Percentiles rank a stretch among this genome's conserved stretches.
Conservation (phyloP, 2,113 vertebrate species). For the Silurus meridionalis region DNA sequence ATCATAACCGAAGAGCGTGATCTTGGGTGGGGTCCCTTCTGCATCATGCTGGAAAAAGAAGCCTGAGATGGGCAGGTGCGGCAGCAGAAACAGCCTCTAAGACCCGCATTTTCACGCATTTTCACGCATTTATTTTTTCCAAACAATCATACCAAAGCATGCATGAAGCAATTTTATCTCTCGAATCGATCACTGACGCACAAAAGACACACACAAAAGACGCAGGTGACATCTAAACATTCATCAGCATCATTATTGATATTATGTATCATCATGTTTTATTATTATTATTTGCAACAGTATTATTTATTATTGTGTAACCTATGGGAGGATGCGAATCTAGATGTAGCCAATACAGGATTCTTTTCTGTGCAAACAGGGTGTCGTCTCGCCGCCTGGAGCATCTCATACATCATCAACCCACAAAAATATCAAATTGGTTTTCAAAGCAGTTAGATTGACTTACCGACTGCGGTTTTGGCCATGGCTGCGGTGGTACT, state of each 20-base stretch:
- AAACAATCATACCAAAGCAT: not conserved
- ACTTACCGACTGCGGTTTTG: slow-evolving; percentile 77
- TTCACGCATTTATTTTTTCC: slow-evolving; percentile 13
- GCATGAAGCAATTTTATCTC: not conserved
- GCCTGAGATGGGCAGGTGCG: slow-evolving; percentile 69
- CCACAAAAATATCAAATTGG: not conserved
- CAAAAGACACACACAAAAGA: not conserved
- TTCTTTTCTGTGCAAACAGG: slow-evolving; percentile 66
- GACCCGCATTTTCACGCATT: not conserved
- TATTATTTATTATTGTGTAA: not conserved
- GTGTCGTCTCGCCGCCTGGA: slow-evolving; percentile 65
- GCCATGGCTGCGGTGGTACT: slow-evolving; percentile 67
- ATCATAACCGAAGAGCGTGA: slow-evolving; percentile 56
- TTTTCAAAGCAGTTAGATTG: slow-evolving; percentile 3
- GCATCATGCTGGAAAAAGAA: slow-evolving; percentile 74
- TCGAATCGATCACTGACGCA: not conserved
- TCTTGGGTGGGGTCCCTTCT: slow-evolving; percentile 80
- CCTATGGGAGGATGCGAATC: not conserved
- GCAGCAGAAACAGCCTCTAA: slow-evolving; percentile 38
- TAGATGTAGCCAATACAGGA: slow-evolving; percentile 48
- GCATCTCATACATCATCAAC: slow-evolving; percentile 51
- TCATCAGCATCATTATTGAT: not conserved
- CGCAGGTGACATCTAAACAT: not conserved
- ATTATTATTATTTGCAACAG: not conserved
- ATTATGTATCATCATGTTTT: too few species aligned